Percentiles rank a stretch among this genome's conserved stretches.
Conservation (phyloP, 2,113 vertebrate genomes). For the Microcebus jonahi region DNA sequence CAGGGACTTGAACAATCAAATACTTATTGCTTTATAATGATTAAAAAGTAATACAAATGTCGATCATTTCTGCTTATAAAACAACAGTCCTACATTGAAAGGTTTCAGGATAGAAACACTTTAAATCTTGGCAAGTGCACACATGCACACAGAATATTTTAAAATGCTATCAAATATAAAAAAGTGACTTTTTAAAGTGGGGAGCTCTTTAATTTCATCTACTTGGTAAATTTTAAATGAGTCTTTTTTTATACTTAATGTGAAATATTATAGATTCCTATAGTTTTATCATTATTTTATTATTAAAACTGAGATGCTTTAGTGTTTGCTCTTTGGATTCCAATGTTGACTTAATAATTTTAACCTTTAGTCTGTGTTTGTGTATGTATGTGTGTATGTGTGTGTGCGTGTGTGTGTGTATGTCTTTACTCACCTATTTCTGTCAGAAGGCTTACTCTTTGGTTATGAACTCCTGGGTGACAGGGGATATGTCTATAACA, state of each 20-base stretch:
- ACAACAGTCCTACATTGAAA: neutral
- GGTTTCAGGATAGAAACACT: neutral
- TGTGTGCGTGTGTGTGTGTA: neutral
- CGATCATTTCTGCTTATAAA: neutral
- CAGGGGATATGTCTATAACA: neutral
- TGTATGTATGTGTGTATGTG: no score
- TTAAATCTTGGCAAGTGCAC: neutral
- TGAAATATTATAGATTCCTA: neutral
- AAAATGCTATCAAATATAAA: neutral
- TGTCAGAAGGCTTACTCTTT: neutral
- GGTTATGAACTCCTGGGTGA: neutral
- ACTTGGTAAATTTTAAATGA: neutral
- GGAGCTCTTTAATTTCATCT: neutral
- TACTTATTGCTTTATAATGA: neutral
- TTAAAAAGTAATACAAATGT: neutral
- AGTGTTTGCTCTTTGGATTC: neutral
- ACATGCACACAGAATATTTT: neutral
- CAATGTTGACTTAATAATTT: neutral
- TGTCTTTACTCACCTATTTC: neutral
- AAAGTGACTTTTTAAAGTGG: neutral
- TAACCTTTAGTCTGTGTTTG: neutral
- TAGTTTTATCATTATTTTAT: constrained; percentile 23
- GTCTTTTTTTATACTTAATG: neutral
- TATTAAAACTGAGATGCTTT: neutral
- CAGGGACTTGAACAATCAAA: neutral